Percentiles rank a stretch among this genome's conserved stretches.
Conservation (phyloP, 2,888 invertebrate species). For the Ochropleura plecta region DNA sequence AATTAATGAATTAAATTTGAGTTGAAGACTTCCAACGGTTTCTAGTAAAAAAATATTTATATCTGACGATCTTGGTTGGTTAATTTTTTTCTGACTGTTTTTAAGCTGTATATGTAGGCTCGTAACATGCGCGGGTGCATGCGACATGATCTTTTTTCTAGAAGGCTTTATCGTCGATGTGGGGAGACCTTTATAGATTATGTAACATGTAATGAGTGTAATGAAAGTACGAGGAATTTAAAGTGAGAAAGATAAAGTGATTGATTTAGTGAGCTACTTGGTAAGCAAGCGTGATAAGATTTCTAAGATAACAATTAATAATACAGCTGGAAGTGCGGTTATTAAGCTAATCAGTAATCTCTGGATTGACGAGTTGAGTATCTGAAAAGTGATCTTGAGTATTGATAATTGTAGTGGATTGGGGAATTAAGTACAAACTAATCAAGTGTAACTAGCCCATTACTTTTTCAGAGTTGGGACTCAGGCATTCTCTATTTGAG, state of each 20-base stretch:
- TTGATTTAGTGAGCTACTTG: constrained; percentile 58
- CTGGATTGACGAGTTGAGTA: constrained; percentile 1
- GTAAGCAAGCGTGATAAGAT: constrained; percentile 62
- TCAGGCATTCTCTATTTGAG: too few relatives aligned
- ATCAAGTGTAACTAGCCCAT: neutral
- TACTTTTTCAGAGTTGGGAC: too few relatives aligned
- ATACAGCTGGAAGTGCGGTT: constrained; percentile 34
- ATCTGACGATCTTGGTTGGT: too few relatives aligned
- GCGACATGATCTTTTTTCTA: neutral
- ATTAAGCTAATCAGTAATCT: constrained; percentile 39
- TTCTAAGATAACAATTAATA: constrained; percentile 48
- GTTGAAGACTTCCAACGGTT: too few relatives aligned
- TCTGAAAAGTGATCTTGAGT: neutral
- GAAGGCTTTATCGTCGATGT: neutral
- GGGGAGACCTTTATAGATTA: constrained; percentile 25
- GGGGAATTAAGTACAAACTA: neutral
- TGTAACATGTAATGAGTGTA: constrained; percentile 54
- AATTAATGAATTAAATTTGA: too few relatives aligned
- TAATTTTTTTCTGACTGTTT: too few relatives aligned
- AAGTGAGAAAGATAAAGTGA: constrained; percentile 57
- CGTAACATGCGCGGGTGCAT: too few relatives aligned
- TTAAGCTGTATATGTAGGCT: too few relatives aligned
- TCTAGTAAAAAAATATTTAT: too few relatives aligned
- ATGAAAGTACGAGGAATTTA: constrained; percentile 59
- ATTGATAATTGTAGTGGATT: neutral